A percentile compares a stretch with the other conserved stretches of the same genome.
Conservation (phyloP, 2,113 vertebrate species). For the Puntigrus tetrazona region DNA sequence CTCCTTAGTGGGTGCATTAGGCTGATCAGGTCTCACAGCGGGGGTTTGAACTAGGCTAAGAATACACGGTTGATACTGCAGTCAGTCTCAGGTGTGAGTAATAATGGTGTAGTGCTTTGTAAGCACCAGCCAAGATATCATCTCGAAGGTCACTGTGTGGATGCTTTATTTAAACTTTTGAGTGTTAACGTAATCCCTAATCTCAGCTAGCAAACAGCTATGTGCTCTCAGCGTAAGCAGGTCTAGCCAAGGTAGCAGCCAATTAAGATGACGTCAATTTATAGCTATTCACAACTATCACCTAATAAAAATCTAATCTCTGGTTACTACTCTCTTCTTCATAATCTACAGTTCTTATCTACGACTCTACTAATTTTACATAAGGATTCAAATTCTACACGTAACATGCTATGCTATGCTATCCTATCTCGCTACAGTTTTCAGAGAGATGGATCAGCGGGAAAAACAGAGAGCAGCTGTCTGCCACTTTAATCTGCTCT, state of each 20-base stretch:
- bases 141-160: background rate
- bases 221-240: background rate
- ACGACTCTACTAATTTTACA: background rate
- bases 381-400: background rate
- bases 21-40: constrained; percentile 10
- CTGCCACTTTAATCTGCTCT: constrained; percentile 64
- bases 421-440: background rate
- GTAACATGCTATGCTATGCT: background rate
- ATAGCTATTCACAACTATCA: background rate
- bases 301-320: background rate
- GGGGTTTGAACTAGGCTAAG: background rate
- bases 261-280: background rate
- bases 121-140: background rate
- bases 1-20: constrained; percentile 21
- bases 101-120: background rate
- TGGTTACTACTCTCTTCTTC: background rate
- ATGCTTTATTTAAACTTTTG: constrained; percentile 46
- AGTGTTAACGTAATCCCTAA: constrained; percentile 47
- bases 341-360: background rate
- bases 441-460: constrained; percentile 23
- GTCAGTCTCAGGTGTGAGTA: background rate
- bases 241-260: background rate
- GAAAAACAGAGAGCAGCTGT: constrained; percentile 64
- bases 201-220: constrained; percentile 29
- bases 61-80: background rate